Conservation (phyloP, 1,140 invertebrate genomes). For the Antheraea pernyi region DNA sequence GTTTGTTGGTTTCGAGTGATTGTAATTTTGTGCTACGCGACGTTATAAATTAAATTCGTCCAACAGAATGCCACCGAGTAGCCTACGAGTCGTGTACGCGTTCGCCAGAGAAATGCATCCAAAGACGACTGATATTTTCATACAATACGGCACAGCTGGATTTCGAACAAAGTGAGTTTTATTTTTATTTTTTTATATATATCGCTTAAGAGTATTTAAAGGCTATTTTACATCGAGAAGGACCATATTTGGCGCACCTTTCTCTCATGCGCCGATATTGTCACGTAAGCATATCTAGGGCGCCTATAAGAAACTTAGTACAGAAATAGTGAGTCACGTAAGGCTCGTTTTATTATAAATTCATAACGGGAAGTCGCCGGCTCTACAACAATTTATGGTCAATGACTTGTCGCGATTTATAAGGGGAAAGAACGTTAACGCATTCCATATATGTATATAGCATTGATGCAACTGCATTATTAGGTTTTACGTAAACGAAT, state of each 20-base stretch:
- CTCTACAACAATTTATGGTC: conserved; percentile 46
- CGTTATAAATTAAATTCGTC: conserved; percentile 72
- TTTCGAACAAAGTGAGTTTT: conserved; percentile 84
- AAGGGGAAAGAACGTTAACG: conserved; percentile 30
- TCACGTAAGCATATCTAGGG: conserved; percentile 56
- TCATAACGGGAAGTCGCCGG: conserved; percentile 62
- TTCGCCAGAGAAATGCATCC: conserved; percentile 87
- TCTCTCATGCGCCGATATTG: conserved; percentile 30
- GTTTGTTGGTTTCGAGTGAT: conserved; percentile 75
- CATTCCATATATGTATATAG: not conserved
- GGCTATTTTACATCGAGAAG: conserved; percentile 22
- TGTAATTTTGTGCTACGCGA: conserved; percentile 58
- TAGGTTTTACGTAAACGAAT: conserved; percentile 15
- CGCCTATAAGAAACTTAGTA: conserved; percentile 19
- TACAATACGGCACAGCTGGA: conserved; percentile 86
- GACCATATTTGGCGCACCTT: conserved; percentile 26
- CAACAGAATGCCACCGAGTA: conserved; percentile 73
- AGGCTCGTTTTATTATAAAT: conserved; percentile 49
- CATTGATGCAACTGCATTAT: not conserved
- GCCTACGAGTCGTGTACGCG: conserved; percentile 82
- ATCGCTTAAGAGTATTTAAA: conserved; percentile 14
- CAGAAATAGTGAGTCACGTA: conserved; percentile 58
- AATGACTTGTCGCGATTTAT: conserved; percentile 51
- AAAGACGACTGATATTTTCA: conserved; percentile 81
- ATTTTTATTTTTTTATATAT: conserved; percentile 19